Conservation (phyloP, 2,113 vertebrate species). For the Triplophysa rosa region DNA sequence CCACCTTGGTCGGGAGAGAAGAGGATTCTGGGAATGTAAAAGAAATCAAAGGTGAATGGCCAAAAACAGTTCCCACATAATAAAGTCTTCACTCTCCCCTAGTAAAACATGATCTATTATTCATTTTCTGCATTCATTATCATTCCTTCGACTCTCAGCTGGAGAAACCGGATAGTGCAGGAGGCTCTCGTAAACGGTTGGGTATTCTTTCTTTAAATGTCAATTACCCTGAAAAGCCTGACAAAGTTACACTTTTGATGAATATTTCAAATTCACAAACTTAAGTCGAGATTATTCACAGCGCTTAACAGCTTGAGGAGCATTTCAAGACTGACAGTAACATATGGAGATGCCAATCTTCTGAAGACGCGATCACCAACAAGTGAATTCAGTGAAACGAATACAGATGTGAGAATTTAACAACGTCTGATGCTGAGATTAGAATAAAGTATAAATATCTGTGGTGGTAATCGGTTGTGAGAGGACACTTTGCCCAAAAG, state of each 20-base stretch:
- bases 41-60: constrained; percentile 58
- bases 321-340: constrained; percentile 25
- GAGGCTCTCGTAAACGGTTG: constrained; percentile 56
- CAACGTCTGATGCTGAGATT: background rate
- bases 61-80: constrained; percentile 51
- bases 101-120: constrained; percentile 63
- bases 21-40: constrained; percentile 53
- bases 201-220: background rate
- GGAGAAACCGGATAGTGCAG: constrained; percentile 49
- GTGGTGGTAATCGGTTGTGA: background rate
- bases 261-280: constrained; percentile 7
- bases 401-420: constrained; percentile 1
- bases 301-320: constrained; percentile 17
- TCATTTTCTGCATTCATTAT: constrained; percentile 65
- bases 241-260: constrained; percentile 7
- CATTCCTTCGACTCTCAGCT: constrained; percentile 61
- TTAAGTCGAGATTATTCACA: constrained; percentile 4
- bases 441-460: background rate
- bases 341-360: constrained; percentile 23
- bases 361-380: background rate
- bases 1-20: constrained; percentile 46
- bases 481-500: no score
- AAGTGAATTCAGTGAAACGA: constrained; percentile 1
- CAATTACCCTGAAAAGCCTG: constrained; percentile 5
- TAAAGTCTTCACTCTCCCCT: constrained; percentile 60